A percentile compares a stretch with the other conserved stretches of the same genome.
Evolutionary conservation across 2,113 vertebrate genomes (phyloP).

Genomic region (Cavia porcellus): DNA sequence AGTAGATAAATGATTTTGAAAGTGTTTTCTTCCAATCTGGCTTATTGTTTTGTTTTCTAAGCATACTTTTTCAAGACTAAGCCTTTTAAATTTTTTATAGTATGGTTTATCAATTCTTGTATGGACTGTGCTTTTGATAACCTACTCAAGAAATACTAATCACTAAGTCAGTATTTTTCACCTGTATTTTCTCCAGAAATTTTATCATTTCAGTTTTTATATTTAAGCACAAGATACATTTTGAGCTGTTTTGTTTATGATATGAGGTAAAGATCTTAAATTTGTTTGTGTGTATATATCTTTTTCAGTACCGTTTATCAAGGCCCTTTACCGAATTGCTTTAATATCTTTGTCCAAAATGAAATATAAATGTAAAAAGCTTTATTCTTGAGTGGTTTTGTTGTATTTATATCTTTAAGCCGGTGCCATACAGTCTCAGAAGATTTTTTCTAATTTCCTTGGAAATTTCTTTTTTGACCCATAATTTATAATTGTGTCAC

Average conservation of each 20-base stretch:
- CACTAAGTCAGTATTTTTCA: slow-evolving; percentile 1
- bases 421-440: neutral
- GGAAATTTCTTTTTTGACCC: slow-evolving; percentile 14
- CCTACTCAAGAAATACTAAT: neutral
- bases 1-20: slow-evolving; percentile 1
- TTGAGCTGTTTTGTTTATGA: neutral
- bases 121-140: neutral
- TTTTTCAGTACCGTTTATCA: neutral
- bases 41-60: slow-evolving; percentile 17
- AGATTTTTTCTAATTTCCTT: slow-evolving; percentile 49
- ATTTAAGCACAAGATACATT: neutral
- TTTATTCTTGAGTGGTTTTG: neutral
- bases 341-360: slow-evolving; percentile 5
- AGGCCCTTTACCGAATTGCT: neutral
- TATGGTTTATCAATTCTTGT: neutral
- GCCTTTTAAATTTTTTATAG: slow-evolving; percentile 38
- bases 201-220: slow-evolving; percentile 33
- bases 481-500: slow-evolving; percentile 17
- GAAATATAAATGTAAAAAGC: slow-evolving; percentile 2
- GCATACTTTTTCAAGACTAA: neutral
- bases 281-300: neutral
- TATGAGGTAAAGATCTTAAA: neutral
- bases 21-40: neutral
- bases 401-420: neutral
- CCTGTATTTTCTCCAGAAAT: slow-evolving; percentile 13